Evolutionary conservation across 2,888 invertebrate species (phyloP).

Genomic region (Drepanosiphum platanoidis): DNA sequence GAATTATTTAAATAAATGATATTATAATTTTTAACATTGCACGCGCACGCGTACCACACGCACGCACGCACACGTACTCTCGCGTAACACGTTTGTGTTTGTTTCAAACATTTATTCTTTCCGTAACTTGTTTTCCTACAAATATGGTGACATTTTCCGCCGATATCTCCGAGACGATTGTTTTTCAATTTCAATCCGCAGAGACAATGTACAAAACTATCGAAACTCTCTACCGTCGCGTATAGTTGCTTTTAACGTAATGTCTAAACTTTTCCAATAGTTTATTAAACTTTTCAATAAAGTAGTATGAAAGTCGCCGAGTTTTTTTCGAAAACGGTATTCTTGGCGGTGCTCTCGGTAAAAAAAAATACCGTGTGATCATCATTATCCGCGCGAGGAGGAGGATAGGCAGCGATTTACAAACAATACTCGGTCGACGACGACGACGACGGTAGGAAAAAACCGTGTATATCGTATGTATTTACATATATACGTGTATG

Average conservation of each 20-base stretch:
- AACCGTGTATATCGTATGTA: not conserved
- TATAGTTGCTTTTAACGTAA: slow-evolving; percentile 43
- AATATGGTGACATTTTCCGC: slow-evolving; percentile 17
- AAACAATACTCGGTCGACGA: slow-evolving; percentile 15
- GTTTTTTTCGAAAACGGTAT: not conserved
- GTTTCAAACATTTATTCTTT: not conserved
- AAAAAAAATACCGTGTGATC: slow-evolving; percentile 25
- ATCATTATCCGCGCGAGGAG: slow-evolving; percentile 11
- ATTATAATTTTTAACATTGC: not conserved
- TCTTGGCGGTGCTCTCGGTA: not conserved
- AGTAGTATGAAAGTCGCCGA: slow-evolving; percentile 26
- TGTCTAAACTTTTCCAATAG: slow-evolving; percentile 46
- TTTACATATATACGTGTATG: not conserved
- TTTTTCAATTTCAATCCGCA: slow-evolving; percentile 48
- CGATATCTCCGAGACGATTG: slow-evolving; percentile 44
- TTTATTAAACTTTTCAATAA: slow-evolving; percentile 53
- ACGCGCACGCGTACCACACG: too few relatives aligned
- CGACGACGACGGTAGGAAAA: too few relatives aligned
- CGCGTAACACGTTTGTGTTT: not conserved
- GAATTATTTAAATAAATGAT: not conserved
- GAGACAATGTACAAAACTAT: slow-evolving; percentile 28
- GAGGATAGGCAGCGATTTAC: slow-evolving; percentile 8
- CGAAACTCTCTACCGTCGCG: slow-evolving; percentile 6
- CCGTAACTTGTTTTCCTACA: slow-evolving; percentile 20
- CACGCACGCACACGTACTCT: too few relatives aligned